These are phyloP conservation scores for Galago senegalensis DNA, from an alignment of 2,797 vertebrate genomes.

Conservation along the genomic window DNA sequence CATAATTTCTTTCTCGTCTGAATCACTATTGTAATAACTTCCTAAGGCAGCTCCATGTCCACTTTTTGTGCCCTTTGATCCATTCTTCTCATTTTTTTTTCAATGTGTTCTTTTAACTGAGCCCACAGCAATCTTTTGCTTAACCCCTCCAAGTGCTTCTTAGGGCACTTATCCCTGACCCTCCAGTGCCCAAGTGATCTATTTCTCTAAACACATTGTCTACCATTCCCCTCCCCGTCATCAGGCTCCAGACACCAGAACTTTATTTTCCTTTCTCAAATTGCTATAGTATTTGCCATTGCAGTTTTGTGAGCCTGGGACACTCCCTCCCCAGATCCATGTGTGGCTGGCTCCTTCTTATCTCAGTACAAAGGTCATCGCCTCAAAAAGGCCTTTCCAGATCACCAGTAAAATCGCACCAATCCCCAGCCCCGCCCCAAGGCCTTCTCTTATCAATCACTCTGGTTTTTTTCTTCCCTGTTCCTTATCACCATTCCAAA, in stretches of 20 bases:
- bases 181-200: background rate
- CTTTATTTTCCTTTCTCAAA: background rate
- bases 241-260: background rate
- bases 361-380: slow-evolving; percentile 7
- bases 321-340: background rate
- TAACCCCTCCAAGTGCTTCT: background rate
- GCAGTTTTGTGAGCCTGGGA: background rate
- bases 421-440: background rate
- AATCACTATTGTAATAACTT: background rate
- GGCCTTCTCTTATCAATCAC: background rate
- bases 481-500: slow-evolving; percentile 26
- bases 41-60: background rate
- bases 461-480: background rate
- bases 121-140: background rate
- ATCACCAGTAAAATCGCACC: slow-evolving; percentile 16
- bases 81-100: background rate
- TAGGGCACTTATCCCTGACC: background rate
- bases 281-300: background rate
- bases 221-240: background rate
- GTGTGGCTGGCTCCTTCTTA: background rate
- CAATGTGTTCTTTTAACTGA: background rate
- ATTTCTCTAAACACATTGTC: background rate
- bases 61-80: background rate
- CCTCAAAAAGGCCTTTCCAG: background rate
- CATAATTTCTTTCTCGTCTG: background rate